These are phyloP conservation scores for Dendrocopos noguchii DNA, from an alignment of 2,113 vertebrate genomes.

Conservation along the genomic window DNA sequence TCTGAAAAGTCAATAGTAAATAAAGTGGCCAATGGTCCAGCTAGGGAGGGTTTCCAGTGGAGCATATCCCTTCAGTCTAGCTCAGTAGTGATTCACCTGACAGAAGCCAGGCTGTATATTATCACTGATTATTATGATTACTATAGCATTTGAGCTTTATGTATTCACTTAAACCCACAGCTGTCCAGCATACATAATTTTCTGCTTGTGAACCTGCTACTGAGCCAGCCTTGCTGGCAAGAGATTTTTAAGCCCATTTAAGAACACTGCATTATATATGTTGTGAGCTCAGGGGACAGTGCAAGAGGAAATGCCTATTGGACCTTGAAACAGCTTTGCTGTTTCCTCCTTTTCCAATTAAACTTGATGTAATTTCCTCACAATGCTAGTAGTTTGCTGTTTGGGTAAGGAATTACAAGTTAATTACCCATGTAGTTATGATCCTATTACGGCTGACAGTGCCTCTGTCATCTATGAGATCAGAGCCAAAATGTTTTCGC, in stretches of 20 bases:
- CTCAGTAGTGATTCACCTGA: background rate
- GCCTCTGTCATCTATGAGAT: background rate
- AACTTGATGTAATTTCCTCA: background rate
- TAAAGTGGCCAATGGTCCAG: background rate
- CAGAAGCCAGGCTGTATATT: background rate
- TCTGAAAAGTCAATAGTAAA: background rate
- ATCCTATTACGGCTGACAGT: background rate
- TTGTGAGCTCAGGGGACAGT: background rate
- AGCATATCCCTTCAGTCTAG: background rate
- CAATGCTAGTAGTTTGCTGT: background rate
- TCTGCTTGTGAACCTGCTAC: background rate
- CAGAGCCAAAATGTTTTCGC: background rate
- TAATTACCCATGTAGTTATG: background rate
- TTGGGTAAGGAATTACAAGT: background rate
- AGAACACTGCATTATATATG: background rate
- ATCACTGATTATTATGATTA: background rate
- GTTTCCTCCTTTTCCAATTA: conserved; percentile 1
- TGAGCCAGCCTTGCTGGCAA: background rate
- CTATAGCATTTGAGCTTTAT: background rate
- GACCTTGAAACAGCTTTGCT: background rate
- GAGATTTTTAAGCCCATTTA: background rate
- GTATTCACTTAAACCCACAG: background rate
- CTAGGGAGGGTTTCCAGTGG: background rate
- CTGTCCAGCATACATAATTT: background rate
- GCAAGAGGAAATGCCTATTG: background rate